Evolutionary conservation across 1,140 invertebrate species (phyloP).

Genomic region (Nixonia krombeini): DNA sequence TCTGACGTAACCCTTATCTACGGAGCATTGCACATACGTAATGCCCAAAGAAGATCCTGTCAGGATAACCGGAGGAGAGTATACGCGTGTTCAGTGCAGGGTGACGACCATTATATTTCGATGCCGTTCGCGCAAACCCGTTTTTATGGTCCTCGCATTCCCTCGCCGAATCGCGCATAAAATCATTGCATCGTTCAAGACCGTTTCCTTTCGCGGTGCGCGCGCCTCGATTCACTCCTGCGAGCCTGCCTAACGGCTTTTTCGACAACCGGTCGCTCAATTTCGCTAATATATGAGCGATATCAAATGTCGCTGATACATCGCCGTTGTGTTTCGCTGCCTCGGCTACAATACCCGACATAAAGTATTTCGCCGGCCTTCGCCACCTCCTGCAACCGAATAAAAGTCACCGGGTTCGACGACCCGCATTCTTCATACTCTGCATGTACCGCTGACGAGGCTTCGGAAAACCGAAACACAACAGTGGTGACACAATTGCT

Average conservation of each 20-base stretch:
- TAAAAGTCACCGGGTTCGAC: too few relatives aligned
- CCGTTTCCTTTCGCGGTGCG: conserved; percentile 9
- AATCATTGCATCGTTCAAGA: conserved; percentile 23
- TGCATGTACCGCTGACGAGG: too few relatives aligned
- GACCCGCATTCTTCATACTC: too few relatives aligned
- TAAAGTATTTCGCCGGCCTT: too few relatives aligned
- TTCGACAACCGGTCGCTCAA: conserved; percentile 22
- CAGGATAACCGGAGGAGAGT: conserved; percentile 35
- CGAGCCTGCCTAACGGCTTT: too few relatives aligned
- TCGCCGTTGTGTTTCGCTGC: conserved; percentile 14
- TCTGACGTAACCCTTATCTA: conserved; percentile 55
- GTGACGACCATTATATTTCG: conserved; percentile 37
- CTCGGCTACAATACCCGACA: too few relatives aligned
- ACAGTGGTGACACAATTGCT: too few relatives aligned
- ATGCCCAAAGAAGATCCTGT: conserved; percentile 45
- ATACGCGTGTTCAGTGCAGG: conserved; percentile 34
- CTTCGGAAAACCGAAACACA: too few relatives aligned
- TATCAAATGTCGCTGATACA: conserved; percentile 22
- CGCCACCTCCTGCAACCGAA: too few relatives aligned
- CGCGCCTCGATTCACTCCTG: too few relatives aligned
- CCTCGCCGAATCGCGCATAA: conserved; percentile 10
- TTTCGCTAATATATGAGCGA: conserved; percentile 37
- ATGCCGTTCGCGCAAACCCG: conserved; percentile 15
- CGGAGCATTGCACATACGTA: conserved; percentile 40
- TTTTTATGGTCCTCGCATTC: conserved; percentile 13